Percentiles rank a stretch among this genome's conserved stretches.
These are phyloP conservation scores for Sarcophaga caerulescens DNA, from an alignment of 2,888 invertebrate genomes.

Conservation along the genomic window DNA sequence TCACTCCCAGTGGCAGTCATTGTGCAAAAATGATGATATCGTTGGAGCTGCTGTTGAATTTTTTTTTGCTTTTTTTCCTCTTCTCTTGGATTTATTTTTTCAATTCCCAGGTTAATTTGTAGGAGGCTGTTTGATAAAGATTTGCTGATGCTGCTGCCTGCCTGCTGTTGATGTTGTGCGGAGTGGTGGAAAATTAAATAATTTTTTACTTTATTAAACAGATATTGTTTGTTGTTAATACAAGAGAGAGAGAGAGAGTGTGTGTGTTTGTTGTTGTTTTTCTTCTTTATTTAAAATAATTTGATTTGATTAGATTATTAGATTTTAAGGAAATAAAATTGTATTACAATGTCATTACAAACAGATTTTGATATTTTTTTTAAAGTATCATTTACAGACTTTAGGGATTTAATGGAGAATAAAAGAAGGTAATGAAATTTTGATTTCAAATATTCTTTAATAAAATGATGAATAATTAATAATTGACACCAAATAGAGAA, in stretches of 20 bases:
- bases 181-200: slow-evolving; percentile 51
- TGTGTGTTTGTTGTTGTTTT: no score
- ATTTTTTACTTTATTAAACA: slow-evolving; percentile 57
- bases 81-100: slow-evolving; percentile 13
- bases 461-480: no score
- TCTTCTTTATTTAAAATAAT: slow-evolving; percentile 13
- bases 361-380: neutral
- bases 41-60: slow-evolving; percentile 11
- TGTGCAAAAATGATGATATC: slow-evolving; percentile 53
- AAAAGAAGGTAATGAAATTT: no score
- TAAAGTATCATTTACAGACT: neutral
- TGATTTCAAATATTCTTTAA: no score
- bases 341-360: no score
- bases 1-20: slow-evolving; percentile 61
- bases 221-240: slow-evolving; percentile 39
- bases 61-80: neutral
- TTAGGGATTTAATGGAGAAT: no score
- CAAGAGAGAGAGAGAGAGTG: neutral
- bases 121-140: slow-evolving; percentile 21
- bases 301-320: slow-evolving; percentile 19
- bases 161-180: neutral
- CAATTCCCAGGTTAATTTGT: slow-evolving; percentile 44
- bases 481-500: no score
- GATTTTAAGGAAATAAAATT: neutral
- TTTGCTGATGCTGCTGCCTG: neutral